Conservation (phyloP, 2,797 vertebrate genomes). For the Leucoraja ocellata region DNA sequence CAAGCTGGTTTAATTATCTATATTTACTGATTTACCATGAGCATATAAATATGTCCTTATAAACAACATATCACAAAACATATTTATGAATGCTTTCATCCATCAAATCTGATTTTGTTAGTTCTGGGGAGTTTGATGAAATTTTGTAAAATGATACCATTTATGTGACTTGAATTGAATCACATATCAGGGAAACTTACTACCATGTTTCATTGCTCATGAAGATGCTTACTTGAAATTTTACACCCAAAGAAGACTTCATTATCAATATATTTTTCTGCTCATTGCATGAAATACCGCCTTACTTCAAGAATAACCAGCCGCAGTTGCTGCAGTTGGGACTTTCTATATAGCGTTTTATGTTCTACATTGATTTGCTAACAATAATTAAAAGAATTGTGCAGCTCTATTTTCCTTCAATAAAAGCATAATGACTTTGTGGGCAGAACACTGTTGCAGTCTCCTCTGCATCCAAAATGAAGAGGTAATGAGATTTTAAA, state of each 20-base stretch:
- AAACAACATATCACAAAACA: constrained; percentile 91
- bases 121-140: background rate
- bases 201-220: background rate
- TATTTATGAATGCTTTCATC: constrained; percentile 59
- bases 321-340: background rate
- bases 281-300: too few relatives aligned
- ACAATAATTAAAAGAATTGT: background rate
- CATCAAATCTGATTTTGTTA: background rate
- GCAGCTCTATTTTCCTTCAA: background rate
- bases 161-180: background rate
- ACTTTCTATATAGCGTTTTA: background rate
- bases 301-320: background rate
- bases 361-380: background rate
- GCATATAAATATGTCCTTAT: constrained; percentile 91
- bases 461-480: background rate
- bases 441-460: background rate
- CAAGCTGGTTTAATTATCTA: constrained; percentile 75
- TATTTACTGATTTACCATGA: constrained; percentile 67
- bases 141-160: background rate
- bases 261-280: background rate
- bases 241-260: background rate
- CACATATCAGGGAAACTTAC: background rate
- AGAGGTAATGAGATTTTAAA: background rate
- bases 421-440: background rate
- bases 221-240: background rate